These are phyloP conservation scores for Pangasius krempfi DNA, from an alignment of 2,797 vertebrate species.

Conservation along the genomic window DNA sequence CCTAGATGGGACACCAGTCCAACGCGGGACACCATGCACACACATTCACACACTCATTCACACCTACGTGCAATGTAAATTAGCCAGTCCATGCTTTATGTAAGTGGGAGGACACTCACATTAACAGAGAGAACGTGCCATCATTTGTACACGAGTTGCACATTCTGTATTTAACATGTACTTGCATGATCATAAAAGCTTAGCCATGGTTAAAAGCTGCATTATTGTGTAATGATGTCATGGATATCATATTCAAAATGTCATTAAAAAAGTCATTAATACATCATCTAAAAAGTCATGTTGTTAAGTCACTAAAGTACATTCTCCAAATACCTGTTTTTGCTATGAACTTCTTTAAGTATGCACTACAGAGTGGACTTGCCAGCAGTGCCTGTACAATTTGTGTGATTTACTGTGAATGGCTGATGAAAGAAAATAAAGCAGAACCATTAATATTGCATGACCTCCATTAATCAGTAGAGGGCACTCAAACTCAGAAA, in stretches of 20 bases:
- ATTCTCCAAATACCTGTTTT: not conserved
- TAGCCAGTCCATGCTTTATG: not conserved
- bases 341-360: not conserved
- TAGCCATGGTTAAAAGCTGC: not conserved
- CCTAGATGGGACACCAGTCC: not conserved
- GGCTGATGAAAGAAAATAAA: conserved; percentile 9
- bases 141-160: not conserved
- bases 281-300: not conserved
- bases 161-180: not conserved
- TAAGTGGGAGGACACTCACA: not conserved
- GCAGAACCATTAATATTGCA: conserved; percentile 50
- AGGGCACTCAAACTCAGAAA: conserved; percentile 51
- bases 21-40: not conserved
- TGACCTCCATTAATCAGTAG: conserved; percentile 56
- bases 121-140: not conserved
- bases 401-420: not conserved
- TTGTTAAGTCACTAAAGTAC: not conserved
- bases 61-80: not conserved
- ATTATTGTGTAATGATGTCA: not conserved
- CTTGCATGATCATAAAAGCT: not conserved
- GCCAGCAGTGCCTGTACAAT: not conserved
- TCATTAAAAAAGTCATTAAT: not conserved
- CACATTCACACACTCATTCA: not conserved
- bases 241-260: not conserved
- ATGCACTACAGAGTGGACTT: not conserved